Conservation (phyloP, 2,888 invertebrate species). For the Xestia c-nigrum region DNA sequence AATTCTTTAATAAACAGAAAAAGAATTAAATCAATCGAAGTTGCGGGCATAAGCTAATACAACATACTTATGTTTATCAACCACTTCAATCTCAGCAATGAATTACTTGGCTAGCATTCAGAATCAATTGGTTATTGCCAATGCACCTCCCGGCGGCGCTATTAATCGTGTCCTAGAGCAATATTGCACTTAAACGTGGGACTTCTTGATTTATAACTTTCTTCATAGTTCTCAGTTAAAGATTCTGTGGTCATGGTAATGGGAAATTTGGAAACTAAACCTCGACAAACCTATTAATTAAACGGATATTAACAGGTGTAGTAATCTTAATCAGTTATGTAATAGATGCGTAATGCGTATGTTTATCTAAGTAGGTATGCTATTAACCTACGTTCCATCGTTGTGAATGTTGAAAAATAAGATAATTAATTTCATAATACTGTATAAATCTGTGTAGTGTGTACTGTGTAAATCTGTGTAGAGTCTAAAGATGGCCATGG, state of each 20-base stretch:
- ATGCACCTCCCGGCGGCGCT: not conserved
- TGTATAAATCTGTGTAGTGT: too few species aligned
- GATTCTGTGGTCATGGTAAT: not conserved
- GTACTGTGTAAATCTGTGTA: too few species aligned
- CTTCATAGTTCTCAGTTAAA: not conserved
- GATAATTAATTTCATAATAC: constrained; percentile 13
- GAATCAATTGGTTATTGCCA: constrained; percentile 1
- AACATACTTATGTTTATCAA: constrained; percentile 26
- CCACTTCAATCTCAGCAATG: not conserved
- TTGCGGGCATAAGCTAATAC: too few species aligned
- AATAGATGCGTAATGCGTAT: not conserved
- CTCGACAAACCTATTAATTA: constrained; percentile 8
- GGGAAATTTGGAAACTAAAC: constrained; percentile 6
- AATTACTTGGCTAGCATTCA: constrained; percentile 2
- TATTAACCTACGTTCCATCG: not conserved
- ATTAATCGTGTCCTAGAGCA: constrained; percentile 18
- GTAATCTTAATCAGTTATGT: constrained; percentile 13
- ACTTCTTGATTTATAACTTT: not conserved
- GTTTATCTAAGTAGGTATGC: constrained; percentile 1
- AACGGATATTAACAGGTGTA: not conserved
- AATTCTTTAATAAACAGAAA: too few species aligned
- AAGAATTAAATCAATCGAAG: too few species aligned
- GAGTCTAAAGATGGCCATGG: not conserved
- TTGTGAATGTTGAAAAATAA: constrained; percentile 1
- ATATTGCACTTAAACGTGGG: constrained; percentile 24